Percentiles rank a stretch among this genome's conserved stretches.
Conservation (phyloP, 2,113 vertebrate genomes). For the Chlorocebus sabaeus region DNA sequence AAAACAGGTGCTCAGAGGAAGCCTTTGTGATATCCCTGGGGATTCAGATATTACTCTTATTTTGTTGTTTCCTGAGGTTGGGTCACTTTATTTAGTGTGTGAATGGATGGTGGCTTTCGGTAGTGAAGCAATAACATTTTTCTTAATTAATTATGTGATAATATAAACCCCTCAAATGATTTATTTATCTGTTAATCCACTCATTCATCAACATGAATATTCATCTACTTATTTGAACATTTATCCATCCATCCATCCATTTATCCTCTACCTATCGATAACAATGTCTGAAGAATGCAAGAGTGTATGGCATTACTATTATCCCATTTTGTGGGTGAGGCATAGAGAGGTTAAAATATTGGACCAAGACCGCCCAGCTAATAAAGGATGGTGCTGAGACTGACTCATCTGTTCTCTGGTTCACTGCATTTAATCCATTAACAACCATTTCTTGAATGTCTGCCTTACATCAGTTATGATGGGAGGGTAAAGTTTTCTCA, state of each 20-base stretch:
- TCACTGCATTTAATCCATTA: neutral
- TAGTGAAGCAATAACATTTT: neutral
- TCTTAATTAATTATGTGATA: neutral
- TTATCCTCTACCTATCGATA: neutral
- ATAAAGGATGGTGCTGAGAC: neutral
- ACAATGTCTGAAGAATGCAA: neutral
- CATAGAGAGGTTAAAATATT: neutral
- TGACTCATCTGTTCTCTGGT: neutral
- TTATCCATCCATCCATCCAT: neutral
- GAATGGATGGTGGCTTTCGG: neutral
- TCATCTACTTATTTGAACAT: neutral
- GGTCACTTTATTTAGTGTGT: neutral
- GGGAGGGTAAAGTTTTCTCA: neutral
- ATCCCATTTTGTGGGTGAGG: neutral
- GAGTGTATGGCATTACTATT: neutral
- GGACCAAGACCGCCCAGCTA: neutral
- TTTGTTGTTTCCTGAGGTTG: neutral
- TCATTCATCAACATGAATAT: neutral
- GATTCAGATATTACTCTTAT: neutral
- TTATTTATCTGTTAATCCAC: neutral
- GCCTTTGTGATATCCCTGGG: neutral
- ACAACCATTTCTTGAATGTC: neutral
- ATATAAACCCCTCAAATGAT: neutral
- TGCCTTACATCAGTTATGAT: neutral
- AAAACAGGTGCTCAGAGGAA: neutral